These are phyloP conservation scores for Vulpes lagopus DNA, from an alignment of 2,113 vertebrate species.

Conservation along the genomic window DNA sequence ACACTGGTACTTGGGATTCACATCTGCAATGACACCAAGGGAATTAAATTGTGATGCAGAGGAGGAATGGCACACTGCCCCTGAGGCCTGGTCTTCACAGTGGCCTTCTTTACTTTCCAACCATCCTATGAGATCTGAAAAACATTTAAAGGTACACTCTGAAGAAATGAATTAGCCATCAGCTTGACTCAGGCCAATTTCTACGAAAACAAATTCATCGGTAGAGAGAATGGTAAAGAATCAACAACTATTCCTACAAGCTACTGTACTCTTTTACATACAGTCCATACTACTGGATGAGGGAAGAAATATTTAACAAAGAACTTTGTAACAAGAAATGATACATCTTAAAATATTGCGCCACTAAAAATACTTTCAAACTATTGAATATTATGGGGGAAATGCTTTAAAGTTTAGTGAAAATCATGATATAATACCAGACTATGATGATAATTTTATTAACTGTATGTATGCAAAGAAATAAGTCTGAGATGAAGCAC, in stretches of 20 bases:
- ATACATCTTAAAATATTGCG: background rate
- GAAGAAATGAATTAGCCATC: constrained; percentile 41
- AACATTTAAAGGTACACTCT: constrained; percentile 79
- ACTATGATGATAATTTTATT: background rate
- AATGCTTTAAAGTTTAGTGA: constrained; percentile 6
- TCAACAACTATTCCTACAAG: background rate
- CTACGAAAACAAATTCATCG: constrained; percentile 22
- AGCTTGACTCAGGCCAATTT: constrained; percentile 33
- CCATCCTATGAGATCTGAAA: constrained; percentile 92
- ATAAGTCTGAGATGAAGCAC: constrained; percentile 8
- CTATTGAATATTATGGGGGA: background rate
- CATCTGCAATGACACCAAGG: constrained; percentile 89
- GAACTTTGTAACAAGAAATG: background rate
- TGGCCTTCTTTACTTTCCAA: constrained; percentile 90
- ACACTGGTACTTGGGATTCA: constrained; percentile 93
- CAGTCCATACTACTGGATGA: background rate
- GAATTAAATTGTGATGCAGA: constrained; percentile 90
- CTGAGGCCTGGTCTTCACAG: constrained; percentile 88
- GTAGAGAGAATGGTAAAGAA: background rate
- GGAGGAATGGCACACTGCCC: constrained; percentile 86
- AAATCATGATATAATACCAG: constrained; percentile 3
- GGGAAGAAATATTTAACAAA: background rate
- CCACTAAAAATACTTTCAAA: constrained; percentile 26
- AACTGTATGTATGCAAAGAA: background rate
- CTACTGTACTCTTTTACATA: background rate